Conservation (phyloP, 2,888 invertebrate species). For the Aleiodes leptofemur region DNA sequence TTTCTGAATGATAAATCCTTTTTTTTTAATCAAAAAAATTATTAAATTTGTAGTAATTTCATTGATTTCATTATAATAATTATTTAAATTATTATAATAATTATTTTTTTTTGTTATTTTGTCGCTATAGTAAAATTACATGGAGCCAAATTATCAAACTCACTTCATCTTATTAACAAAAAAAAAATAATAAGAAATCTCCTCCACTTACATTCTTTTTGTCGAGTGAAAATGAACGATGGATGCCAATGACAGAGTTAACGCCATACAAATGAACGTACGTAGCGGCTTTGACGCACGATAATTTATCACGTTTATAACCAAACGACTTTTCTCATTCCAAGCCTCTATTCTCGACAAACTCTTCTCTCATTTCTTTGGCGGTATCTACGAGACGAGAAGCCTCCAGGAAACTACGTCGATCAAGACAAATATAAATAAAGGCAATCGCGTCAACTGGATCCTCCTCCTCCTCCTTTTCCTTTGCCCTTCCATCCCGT, state of each 20-base stretch:
- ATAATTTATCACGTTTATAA: constrained; percentile 70
- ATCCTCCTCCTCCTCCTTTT: constrained; percentile 51
- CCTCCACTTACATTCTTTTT: constrained; percentile 40
- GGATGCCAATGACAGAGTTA: constrained; percentile 72
- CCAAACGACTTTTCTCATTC: constrained; percentile 49
- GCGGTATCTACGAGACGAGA: constrained; percentile 25
- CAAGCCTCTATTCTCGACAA: constrained; percentile 21
- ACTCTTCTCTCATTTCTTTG: constrained; percentile 40
- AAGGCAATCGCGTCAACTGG: constrained; percentile 63
- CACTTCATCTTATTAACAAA: constrained; percentile 38
- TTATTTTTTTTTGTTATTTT: too few species aligned
- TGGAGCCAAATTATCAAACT: too few species aligned
- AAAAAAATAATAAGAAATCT: constrained; percentile 42
- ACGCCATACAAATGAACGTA: constrained; percentile 74
- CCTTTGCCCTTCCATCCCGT: neutral
- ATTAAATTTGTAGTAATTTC: too few species aligned
- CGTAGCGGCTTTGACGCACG: constrained; percentile 71
- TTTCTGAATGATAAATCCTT: too few species aligned
- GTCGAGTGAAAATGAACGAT: constrained; percentile 69
- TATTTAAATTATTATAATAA: too few species aligned
- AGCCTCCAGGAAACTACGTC: constrained; percentile 48
- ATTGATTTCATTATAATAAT: too few species aligned
- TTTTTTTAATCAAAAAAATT: too few species aligned
- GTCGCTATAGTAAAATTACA: too few species aligned
- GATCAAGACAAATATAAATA: constrained; percentile 70